Percentiles rank a stretch among this genome's conserved stretches.
Conservation (phyloP, 2,888 invertebrate species). For the Ophion costatus region DNA sequence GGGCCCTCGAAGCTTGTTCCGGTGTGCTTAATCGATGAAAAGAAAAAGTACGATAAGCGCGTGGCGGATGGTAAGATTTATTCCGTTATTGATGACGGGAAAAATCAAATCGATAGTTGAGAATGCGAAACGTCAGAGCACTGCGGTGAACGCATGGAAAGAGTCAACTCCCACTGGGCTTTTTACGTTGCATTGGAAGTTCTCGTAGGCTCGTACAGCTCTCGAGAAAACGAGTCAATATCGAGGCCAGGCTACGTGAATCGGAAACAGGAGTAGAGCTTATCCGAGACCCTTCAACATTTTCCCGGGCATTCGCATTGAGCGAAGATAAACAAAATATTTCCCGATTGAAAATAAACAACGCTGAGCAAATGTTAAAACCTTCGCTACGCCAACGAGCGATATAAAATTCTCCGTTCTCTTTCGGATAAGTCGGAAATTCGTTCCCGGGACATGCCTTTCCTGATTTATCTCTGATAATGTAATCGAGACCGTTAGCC, state of each 20-base stretch:
- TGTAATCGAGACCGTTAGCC: conserved; percentile 39
- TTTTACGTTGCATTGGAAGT: background rate
- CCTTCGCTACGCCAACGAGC: background rate
- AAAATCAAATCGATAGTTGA: background rate
- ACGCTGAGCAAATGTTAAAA: background rate
- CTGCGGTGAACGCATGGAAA: background rate
- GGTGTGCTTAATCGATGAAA: conserved; percentile 48
- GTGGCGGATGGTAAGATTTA: conserved; percentile 41
- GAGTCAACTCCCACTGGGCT: too few species aligned
- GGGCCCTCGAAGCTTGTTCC: conserved; percentile 32
- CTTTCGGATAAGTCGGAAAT: conserved; percentile 29
- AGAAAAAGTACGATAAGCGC: conserved; percentile 42
- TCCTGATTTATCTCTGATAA: conserved; percentile 40
- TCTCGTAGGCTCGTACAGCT: conserved; percentile 10
- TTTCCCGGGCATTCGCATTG: conserved; percentile 64
- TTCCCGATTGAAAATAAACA: background rate
- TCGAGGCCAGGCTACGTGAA: conserved; percentile 62
- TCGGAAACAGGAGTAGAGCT: conserved; percentile 67
- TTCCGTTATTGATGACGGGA: conserved; percentile 20
- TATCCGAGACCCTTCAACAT: conserved; percentile 77
- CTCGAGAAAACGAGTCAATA: conserved; percentile 19
- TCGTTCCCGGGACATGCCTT: conserved; percentile 24
- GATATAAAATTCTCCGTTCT: conserved; percentile 10
- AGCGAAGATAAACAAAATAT: conserved; percentile 45
- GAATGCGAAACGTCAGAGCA: background rate